Evolutionary conservation across 2,888 invertebrate genomes (phyloP), one percentile per base, ranked within the genome.

Genomic region (Cecidostiba fungosa): DNA sequence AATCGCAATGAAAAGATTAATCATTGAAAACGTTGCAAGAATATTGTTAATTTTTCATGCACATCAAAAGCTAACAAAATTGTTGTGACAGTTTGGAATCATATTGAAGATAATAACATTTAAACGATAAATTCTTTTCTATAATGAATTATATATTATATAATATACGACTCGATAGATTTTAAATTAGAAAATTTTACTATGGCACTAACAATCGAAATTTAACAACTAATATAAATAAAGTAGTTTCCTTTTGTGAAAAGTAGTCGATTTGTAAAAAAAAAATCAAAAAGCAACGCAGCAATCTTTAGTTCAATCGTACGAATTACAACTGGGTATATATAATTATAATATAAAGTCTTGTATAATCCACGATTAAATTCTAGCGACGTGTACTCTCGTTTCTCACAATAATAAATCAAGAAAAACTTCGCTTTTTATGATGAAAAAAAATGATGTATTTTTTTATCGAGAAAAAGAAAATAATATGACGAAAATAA

Each of bases 141-240:
- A 36, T 77, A 32, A 14, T 10, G 59, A 66, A 66, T n/a, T 19
- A 59, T n/a, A 23, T n/a, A 59, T 54, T 54, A 59, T 59, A 59
- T 5, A 3, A 50, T 19, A 77, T 77, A 59, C 16, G 16, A 77
- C 19, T 26, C 6, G 50, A 29, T 78, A 78, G 78, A 66, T 54
- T 77, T 36, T 62, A n/a, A 50, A 69, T n/a, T 39, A 50, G 26
- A 36, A 36, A 43, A 70, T 32, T 76, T 76, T 66, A 82, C 74
- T 76, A 74, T 26, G 82, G 77, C 77, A 82, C 82, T 82, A 82
- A 83, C 54, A 29, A 77, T 77, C 70, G 54, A 82, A 77, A 70
- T 72, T 69, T 5, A 77, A 1, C 5, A 82, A 70, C 39, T 3
- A 14, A 59, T 26, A 39, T 23, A 62, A 70, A 47, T 29, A 47